Evolutionary conservation across 2,888 invertebrate genomes (phyloP), one percentile per base, ranked within the genome.

Genomic region (Cryptophagus acutangulus): DNA sequence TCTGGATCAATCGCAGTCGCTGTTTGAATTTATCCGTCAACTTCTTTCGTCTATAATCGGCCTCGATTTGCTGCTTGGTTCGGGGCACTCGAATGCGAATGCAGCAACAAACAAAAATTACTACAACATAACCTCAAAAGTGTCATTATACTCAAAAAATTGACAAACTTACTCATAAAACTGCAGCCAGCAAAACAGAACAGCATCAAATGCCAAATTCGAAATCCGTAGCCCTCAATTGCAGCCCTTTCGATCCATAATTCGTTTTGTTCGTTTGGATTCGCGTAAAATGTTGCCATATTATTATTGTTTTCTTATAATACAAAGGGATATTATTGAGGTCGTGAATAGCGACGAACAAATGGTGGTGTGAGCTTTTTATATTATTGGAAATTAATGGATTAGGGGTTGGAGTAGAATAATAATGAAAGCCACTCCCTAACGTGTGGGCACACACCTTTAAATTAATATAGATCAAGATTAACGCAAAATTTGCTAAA

Each of bases 51-150:
- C 87, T 82, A 68, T 87, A 91, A 69, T 94, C 91, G 0, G 91
- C 92, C 66, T 93, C 92, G 48, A 95, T 94, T 70, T 94, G 92
- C 68, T 93, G 92, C 66, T 93, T 93, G 1, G 94, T 94, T 38
- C 94, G 76, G 1, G 94, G 94, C 52, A 95, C 87, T 24, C 94
- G 82, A 68, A 92, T 88, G 51, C 87, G 84, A 58, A 91, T 79
- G 63, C 92, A 91, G 64, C 93, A 94, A 66, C 93, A 94, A 38
- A 92, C 71, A 61, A 90, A 79, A 49, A 93, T 81, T 45, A 87
- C 90, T 90, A 62, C 1, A 31, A 38, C 20, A 29, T 17, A 28
- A 37, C 12, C 10, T 25, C 20, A 25, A 14, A 16, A 14, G 8
- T 17, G 29, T 15, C 15, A 33, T 42, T 10, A 2, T 10, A 8